Evolutionary conservation across 92 coral and sea anemone species (phyloP).

Genomic region (Parazoanthus atlanticus): DNA sequence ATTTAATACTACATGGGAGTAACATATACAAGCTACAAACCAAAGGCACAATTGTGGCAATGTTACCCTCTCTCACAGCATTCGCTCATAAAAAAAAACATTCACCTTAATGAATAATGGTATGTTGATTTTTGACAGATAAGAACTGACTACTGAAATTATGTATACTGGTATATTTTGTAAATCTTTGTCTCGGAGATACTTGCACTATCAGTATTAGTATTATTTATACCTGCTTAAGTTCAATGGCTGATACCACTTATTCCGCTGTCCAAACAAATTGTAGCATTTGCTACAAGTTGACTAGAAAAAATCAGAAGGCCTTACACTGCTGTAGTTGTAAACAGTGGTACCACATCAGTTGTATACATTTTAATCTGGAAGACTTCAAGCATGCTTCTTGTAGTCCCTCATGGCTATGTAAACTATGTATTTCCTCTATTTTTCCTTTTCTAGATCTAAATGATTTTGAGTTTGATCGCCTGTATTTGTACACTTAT

Average conservation of each 20-base stretch:
- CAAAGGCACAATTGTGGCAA: too few relatives aligned
- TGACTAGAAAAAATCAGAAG: not conserved
- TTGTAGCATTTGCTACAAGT: not conserved
- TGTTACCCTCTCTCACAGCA: too few relatives aligned
- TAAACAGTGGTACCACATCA: slow-evolving; percentile 2
- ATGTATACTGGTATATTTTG: not conserved
- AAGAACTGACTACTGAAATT: too few relatives aligned
- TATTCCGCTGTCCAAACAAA: not conserved
- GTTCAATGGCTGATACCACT: too few relatives aligned
- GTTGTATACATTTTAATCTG: slow-evolving; percentile 7
- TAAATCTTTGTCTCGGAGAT: too few relatives aligned
- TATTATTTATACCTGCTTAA: too few relatives aligned
- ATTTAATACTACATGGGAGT: too few relatives aligned
- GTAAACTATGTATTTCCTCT: slow-evolving; percentile 1
- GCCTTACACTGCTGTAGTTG: not conserved
- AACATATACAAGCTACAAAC: too few relatives aligned
- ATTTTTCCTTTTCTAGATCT: slow-evolving; percentile 14
- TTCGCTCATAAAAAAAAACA: too few relatives aligned
- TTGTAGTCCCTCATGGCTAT: slow-evolving; percentile 4
- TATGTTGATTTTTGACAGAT: too few relatives aligned
- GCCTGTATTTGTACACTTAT: not conserved
- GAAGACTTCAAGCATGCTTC: not conserved
- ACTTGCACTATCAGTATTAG: too few relatives aligned
- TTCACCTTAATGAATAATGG: too few relatives aligned
- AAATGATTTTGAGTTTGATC: slow-evolving; percentile 39